Evolutionary conservation across 1,140 invertebrate species (phyloP).

Genomic region (Penaeus japonicus): DNA sequence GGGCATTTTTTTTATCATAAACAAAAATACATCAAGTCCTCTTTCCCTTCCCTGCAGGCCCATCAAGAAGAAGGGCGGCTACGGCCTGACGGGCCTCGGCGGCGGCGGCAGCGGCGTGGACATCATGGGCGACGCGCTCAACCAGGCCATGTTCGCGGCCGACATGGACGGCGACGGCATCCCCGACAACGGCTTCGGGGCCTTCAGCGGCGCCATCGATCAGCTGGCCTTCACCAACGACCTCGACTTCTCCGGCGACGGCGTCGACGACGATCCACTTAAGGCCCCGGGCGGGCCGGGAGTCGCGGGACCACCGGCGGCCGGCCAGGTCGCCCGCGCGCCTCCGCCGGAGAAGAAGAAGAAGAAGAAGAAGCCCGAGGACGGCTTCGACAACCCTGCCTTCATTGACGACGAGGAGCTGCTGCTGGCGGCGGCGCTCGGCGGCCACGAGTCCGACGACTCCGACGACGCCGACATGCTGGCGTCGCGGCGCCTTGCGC

Average conservation of each 20-base stretch:
- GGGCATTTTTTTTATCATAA: no score
- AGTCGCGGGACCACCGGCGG: background rate
- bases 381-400: conserved; percentile 50
- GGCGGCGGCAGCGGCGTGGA: conserved; percentile 34
- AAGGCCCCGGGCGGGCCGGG: conserved; percentile 22
- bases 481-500: conserved; percentile 20
- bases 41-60: background rate
- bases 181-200: conserved; percentile 63
- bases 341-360: conserved; percentile 23
- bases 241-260: conserved; percentile 67
- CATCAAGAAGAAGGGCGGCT: conserved; percentile 50
- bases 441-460: conserved; percentile 46
- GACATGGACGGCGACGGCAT: conserved; percentile 24
- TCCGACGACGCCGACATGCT: conserved; percentile 40
- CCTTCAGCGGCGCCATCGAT: conserved; percentile 79
- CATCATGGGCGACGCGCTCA: conserved; percentile 40
- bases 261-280: conserved; percentile 51
- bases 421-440: conserved; percentile 40
- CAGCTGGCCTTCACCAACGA: conserved; percentile 82
- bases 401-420: conserved; percentile 56
- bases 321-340: background rate
- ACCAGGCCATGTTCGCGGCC: conserved; percentile 25
- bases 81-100: conserved; percentile 38
- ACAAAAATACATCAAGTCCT: no score
- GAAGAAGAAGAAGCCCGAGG: conserved; percentile 2